Conservation (phyloP, 2,888 invertebrate species). For the Brachyopa scutellaris region DNA sequence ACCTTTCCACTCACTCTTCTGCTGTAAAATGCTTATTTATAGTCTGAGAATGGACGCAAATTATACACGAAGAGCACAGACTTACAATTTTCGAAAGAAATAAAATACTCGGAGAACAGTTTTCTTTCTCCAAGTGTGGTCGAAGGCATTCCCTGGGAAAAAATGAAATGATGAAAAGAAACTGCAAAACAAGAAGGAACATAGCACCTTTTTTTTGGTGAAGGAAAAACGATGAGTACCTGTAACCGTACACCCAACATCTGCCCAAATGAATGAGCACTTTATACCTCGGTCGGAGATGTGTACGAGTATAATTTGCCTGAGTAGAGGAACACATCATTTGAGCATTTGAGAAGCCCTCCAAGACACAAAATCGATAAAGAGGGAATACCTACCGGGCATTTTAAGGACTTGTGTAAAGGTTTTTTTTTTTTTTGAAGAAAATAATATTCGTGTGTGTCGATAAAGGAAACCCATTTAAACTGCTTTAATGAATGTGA, state of each 20-base stretch:
- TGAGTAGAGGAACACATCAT: not conserved
- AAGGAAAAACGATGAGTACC: constrained; percentile 42
- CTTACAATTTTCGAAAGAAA: constrained; percentile 26
- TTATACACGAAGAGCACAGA: constrained; percentile 47
- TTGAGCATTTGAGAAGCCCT: not conserved
- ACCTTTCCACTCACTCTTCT: not conserved
- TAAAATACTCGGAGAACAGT: constrained; percentile 4
- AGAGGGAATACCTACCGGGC: not conserved
- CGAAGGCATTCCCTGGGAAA: not conserved
- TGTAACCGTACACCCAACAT: constrained; percentile 67
- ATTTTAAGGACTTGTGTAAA: constrained; percentile 18
- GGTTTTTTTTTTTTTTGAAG: not conserved
- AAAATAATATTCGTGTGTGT: not conserved
- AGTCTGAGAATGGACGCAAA: constrained; percentile 60
- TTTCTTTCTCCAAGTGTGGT: constrained; percentile 28
- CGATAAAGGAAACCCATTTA: not conserved
- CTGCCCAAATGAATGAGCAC: constrained; percentile 62
- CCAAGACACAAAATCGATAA: constrained; percentile 25
- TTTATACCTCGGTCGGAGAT: constrained; percentile 5
- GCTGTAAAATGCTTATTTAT: constrained; percentile 64
- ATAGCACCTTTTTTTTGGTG: not conserved
- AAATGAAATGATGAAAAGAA: not conserved
- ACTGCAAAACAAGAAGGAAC: constrained; percentile 1
- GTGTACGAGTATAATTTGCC: not conserved
- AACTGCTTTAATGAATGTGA: not conserved